Evolutionary conservation across 2,113 vertebrate genomes (phyloP), one percentile per base, ranked within the genome.

Genomic region (Psittacara wagleri): DNA sequence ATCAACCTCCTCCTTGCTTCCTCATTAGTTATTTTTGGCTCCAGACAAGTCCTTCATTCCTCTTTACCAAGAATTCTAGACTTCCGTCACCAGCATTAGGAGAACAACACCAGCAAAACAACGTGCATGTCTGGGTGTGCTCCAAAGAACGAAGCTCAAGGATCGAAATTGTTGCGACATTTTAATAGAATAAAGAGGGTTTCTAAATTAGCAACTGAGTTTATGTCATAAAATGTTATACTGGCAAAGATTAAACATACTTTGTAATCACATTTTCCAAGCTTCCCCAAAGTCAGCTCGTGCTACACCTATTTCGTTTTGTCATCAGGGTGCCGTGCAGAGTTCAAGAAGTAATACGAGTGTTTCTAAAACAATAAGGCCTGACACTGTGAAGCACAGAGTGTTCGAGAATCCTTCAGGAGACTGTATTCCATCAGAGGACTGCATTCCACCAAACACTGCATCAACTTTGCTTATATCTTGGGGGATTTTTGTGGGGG

Each of bases 1-100:
- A 93, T 93, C 92, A 90, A 4, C 37, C 77, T 92, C 41, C 41
- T 90, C 73, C 83, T 92, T 82, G 92, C 76, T 95, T 97, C 94
- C 95, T 90, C 64, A 66, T 78, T 55, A 66, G 81, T 80, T 96
- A 95, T 96, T 94, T 94, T 94, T 94, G 86, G 81, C 74, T 62
- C 20, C 37, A 86, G 86, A 84, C 6, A 0, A 89, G 74, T 52
- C 74, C 83, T 88, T 90, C 85, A 83, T 94, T 94, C 76, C 83
- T 82, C 69, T 89, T 82, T 85, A 79, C 80, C 70, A 69, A 79
- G 81, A 91, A 91, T 18, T 10, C 83, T 86, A 41, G 41, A 84
- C 78, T 95, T 88, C 83, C 13, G 1, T 52, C 91, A 84, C 83
- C 74, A 64, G 46, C 80, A 7, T 39, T 39, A 83, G 85, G 84